Base-by-base conservation (phyloP, 2,113 vertebrate genomes). In the Dipodomys spectabilis region DNA sequence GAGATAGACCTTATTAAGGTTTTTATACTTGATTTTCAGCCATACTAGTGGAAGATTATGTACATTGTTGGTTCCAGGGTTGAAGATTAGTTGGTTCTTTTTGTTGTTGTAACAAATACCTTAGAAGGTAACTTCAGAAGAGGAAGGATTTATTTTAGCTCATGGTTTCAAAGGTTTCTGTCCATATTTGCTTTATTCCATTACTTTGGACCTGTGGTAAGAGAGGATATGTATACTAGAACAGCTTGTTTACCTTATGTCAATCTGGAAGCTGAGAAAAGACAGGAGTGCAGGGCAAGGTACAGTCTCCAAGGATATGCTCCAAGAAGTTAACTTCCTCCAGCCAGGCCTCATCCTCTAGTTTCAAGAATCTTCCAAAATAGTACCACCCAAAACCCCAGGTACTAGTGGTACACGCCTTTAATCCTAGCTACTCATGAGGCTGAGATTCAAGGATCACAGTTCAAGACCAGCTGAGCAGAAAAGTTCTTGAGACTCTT, bases 21-120 rank as follows among this genome's bases (percentile, higher is more conserved):
- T 30, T 90, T 82, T 80, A 16, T 60, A 69, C 94, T 94, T 82
- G 25, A 79, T 84, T 82, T 10, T 87, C 28, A 32, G 27, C 22
- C 23, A 18, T 81, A 2, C 2, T 15, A 65, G 4, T 73, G 3
- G 32, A 62, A 94, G 53, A 22, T 64, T 25, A 69, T 27, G 15
- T 80, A 53, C 19, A 39, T 5, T 39, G 39, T 23, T 44, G 75
- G 53, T 86, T 86, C 53, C 45, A 68, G 35, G n/a, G 27, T 89
- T 87, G 64, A 45, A 45, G 77, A 2, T 91, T 67, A 28, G 25
- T 27, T 30, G 62, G 39, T 28, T 73, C 28, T 73, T 44, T 57
- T 57, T 25, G 27, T 74, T 44, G 16, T 67, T 73, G 35, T 86
- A 35, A 10, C 35, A 44, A 62, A n/a, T 23, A 74, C 35, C 7